Evolutionary conservation across 2,888 invertebrate genomes (phyloP).

Genomic region (Nomada hirtipes): DNA sequence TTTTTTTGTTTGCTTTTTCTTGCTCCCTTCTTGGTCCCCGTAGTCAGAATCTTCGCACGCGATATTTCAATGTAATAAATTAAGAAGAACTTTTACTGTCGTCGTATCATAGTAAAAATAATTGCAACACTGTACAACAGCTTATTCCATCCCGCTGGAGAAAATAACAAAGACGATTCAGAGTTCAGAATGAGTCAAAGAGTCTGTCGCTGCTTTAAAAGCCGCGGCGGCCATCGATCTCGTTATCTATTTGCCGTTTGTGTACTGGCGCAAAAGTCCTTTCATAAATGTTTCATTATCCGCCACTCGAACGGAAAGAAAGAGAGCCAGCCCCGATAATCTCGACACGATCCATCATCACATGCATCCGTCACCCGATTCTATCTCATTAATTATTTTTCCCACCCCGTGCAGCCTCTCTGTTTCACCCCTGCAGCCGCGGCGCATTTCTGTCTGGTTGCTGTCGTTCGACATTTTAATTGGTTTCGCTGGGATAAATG

Average conservation of each 20-base stretch:
- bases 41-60: not conserved
- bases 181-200: not conserved
- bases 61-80: too few species aligned
- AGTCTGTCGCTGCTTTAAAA: not conserved
- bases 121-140: too few species aligned
- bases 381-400: constrained; percentile 69
- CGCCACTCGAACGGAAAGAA: constrained; percentile 58
- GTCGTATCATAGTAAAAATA: too few species aligned
- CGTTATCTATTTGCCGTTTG: constrained; percentile 52
- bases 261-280: constrained; percentile 53
- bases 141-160: too few species aligned
- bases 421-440: not conserved
- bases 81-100: too few species aligned
- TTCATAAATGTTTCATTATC: constrained; percentile 72
- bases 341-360: constrained; percentile 58
- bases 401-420: not conserved
- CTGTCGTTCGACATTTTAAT: constrained; percentile 49
- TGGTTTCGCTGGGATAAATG: constrained; percentile 36
- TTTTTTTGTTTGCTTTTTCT: not conserved
- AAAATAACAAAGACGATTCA: not conserved
- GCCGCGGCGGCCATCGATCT: constrained; percentile 40
- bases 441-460: not conserved
- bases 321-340: constrained; percentile 49
- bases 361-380: not conserved
- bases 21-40: too few species aligned